Evolutionary conservation across 2,888 invertebrate species (phyloP).

Genomic region (Rhamnusium bicolor): DNA sequence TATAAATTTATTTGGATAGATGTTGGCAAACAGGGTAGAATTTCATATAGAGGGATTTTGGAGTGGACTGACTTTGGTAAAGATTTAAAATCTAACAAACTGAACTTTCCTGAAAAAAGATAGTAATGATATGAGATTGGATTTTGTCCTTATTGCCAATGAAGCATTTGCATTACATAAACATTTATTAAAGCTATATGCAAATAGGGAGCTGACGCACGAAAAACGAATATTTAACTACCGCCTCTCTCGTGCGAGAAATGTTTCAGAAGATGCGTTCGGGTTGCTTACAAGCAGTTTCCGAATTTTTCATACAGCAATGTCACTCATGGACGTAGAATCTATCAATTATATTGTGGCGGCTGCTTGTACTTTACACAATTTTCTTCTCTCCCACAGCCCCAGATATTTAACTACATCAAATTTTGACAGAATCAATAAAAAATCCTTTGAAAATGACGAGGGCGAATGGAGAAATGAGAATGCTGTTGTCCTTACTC

Average conservation of each 20-base stretch:
- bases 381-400: not conserved
- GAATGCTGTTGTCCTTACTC: not conserved
- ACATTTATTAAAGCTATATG: constrained; percentile 54
- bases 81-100: too few relatives aligned
- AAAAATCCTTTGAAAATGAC: not conserved
- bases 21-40: constrained; percentile 38
- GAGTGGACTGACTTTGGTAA: constrained; percentile 43
- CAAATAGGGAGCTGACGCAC: constrained; percentile 35
- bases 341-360: too few relatives aligned
- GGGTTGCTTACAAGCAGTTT: constrained; percentile 52
- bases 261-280: constrained; percentile 46
- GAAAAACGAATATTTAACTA: constrained; percentile 42
- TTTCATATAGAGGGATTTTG: constrained; percentile 52
- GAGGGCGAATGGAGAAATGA: too few relatives aligned
- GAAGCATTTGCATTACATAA: constrained; percentile 42
- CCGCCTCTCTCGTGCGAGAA: constrained; percentile 41
- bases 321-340: too few relatives aligned
- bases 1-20: constrained; percentile 52
- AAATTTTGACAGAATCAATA: constrained; percentile 2
- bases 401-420: not conserved
- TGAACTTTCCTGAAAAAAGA: constrained; percentile 36
- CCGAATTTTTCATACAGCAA: too few relatives aligned
- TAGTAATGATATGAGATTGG: constrained; percentile 32
- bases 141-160: constrained; percentile 49
- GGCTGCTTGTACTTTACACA: constrained; percentile 8